Conservation (phyloP, 30 jellyfish, hydroid and myxozoan genomes). For the Aurelia sp. region DNA sequence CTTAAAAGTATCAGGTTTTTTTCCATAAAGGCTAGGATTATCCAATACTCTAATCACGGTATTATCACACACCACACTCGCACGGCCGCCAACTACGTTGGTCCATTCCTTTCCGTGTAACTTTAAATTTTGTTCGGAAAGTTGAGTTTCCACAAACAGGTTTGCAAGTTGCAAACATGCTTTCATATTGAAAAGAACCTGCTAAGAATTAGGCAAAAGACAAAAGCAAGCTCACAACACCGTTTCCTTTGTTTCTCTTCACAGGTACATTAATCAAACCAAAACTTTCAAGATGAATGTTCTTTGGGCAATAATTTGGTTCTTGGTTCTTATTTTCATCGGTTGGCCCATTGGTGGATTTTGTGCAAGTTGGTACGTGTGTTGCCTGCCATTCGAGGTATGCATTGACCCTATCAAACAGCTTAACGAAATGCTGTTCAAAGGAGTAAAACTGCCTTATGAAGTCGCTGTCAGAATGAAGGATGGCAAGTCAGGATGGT, state of each 20-base stretch:
- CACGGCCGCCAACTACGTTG: no score
- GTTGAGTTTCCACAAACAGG: no score
- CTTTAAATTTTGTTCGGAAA: no score
- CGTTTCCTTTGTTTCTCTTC: background rate
- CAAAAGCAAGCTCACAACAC: no score
- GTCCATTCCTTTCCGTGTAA: no score
- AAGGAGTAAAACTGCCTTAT: conserved; percentile 89
- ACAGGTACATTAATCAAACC: background rate
- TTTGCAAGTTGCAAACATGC: no score
- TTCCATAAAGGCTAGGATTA: no score
- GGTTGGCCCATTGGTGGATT: conserved; percentile 96
- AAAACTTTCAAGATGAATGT: conserved; percentile 72
- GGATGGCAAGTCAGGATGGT: conserved; percentile 95
- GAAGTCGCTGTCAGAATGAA: conserved; percentile 92
- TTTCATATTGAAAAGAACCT: no score
- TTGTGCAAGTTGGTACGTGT: conserved; percentile 97
- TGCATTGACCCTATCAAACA: conserved; percentile 89
- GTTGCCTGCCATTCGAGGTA: conserved; percentile 96
- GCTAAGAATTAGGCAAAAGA: no score
- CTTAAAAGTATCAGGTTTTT: no score
- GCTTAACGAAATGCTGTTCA: conserved; percentile 87
- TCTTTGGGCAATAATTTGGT: conserved; percentile 98
- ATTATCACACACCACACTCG: no score
- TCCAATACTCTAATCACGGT: no score
- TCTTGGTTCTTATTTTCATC: conserved; percentile 68